Evolutionary conservation across 1,140 invertebrate genomes (phyloP).

Genomic region (Lysiphlebus fabarum): DNA sequence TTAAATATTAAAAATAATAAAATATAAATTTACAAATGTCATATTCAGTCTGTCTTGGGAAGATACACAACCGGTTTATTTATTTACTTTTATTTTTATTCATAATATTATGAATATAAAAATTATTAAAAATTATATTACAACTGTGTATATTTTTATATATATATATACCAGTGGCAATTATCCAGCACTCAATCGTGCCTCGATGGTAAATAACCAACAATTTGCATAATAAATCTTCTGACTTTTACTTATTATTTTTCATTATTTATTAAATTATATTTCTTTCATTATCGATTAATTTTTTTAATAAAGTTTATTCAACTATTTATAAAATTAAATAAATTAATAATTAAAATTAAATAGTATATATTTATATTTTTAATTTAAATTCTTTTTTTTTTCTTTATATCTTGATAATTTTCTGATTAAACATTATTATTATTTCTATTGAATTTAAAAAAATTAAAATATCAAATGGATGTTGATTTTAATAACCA

Average conservation of each 20-base stretch:
- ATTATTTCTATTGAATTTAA: background rate
- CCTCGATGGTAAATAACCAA: slow-evolving; percentile 23
- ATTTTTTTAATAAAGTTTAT: too few relatives aligned
- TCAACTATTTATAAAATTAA: too few relatives aligned
- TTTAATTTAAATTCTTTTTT: background rate
- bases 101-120: background rate
- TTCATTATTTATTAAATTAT: slow-evolving; percentile 3
- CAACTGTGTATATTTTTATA: slow-evolving; percentile 11
- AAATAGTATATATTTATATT: too few relatives aligned
- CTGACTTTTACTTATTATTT: slow-evolving; percentile 5
- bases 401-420: background rate
- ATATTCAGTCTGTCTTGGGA: slow-evolving; percentile 35
- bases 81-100: background rate
- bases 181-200: slow-evolving; percentile 26
- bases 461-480: slow-evolving; percentile 9
- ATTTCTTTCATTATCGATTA: slow-evolving; percentile 9
- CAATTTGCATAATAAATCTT: slow-evolving; percentile 37
- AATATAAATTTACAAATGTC: slow-evolving; percentile 42
- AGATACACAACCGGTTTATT: slow-evolving; percentile 25
- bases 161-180: slow-evolving; percentile 20
- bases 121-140: background rate
- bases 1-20: slow-evolving; percentile 18
- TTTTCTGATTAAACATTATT: too few relatives aligned
- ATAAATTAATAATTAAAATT: too few relatives aligned
- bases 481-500: slow-evolving; percentile 44